Base-by-base conservation (phyloP, 1,140 invertebrate genomes). In the Pentalonia nigronervosa region DNA sequence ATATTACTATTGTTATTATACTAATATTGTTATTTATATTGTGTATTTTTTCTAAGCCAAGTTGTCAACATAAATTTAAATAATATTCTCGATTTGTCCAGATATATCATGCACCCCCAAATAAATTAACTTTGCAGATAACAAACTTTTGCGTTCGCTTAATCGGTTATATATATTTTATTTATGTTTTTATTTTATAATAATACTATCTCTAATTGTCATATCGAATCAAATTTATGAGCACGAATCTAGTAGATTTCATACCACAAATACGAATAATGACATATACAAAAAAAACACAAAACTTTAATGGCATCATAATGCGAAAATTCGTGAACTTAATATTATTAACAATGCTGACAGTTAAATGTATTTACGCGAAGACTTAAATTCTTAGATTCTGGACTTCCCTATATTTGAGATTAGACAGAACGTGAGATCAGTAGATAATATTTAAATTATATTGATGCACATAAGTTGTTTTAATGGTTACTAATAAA, bases 61-160 rank as follows among this genome's bases (percentile, higher is more conserved):
- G 83, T 41, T 84, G 36, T 84, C 83, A 4, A 41, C 36, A 84
- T 25, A 41, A 84, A 84, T 84, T 84, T 84, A 84, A 36, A 84
- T 84, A 84, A 84, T 84, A 84, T 84, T 84, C 83, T 84, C 83
- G 41, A 84, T 84, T 45, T n/a, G 30, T 76, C 60, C 14, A n/a
- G 60, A 76, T 76, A 23, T 76, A 67, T 76, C 30, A 30, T 76
- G n/a, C 60, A n/a, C 11, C 4, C 60, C 30, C 14, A 76, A 76
- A 76, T 76, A 76, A 76, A 76, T 76, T 76, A 76, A 76, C 30
- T 76, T 76, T 76, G n/a, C n/a, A 76, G 60, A 76, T 76, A 76
- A 76, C 60, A 76, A 76, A 76, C 30, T 76, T 76, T 76, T 76
- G 60, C 60, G 14, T 76, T n/a, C 30, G 60, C n/a, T 76, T 76